Conservation (phyloP, 1,140 invertebrate species). For the Drosophila dunni region DNA sequence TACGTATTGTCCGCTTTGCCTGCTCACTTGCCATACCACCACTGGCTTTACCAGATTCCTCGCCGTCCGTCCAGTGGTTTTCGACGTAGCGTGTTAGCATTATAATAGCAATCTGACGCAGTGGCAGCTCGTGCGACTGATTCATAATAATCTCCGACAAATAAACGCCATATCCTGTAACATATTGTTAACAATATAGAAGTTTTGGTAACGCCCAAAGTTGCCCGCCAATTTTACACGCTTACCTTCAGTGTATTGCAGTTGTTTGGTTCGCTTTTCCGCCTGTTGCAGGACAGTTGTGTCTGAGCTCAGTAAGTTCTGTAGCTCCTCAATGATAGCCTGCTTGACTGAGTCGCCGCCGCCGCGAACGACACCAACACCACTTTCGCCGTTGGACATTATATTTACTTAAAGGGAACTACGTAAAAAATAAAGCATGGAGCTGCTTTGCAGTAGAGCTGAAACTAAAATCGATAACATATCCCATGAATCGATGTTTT, state of each 20-base stretch:
- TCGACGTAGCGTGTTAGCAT: constrained; percentile 92
- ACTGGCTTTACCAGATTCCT: constrained; percentile 74
- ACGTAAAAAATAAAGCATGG: not conserved
- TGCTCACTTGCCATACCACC: constrained; percentile 85
- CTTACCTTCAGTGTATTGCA: constrained; percentile 84
- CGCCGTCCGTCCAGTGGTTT: constrained; percentile 88
- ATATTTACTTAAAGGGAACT: constrained; percentile 9
- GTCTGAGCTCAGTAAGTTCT: constrained; percentile 78
- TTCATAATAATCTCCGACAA: constrained; percentile 90
- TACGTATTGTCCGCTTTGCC: constrained; percentile 88
- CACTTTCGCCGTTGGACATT: constrained; percentile 36
- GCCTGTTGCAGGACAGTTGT: constrained; percentile 67
- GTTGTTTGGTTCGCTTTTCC: constrained; percentile 75
- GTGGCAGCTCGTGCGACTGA: constrained; percentile 87
- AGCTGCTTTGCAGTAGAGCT: constrained; percentile 12
- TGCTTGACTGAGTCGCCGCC: constrained; percentile 79
- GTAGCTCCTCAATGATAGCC: constrained; percentile 80
- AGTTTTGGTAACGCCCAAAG: constrained; percentile 2
- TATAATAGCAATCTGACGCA: constrained; percentile 90
- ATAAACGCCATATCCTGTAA: constrained; percentile 89
- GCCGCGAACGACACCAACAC: constrained; percentile 34
- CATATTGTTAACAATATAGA: not conserved
- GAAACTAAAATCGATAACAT: too few relatives aligned
- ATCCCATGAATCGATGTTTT: too few relatives aligned
- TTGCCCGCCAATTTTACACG: constrained; percentile 50